Percentiles rank a stretch among this genome's conserved stretches.
phyloP scores from a whole-genome alignment of 2,888 invertebrate species.

The Monoplex corrugatus region DNA sequence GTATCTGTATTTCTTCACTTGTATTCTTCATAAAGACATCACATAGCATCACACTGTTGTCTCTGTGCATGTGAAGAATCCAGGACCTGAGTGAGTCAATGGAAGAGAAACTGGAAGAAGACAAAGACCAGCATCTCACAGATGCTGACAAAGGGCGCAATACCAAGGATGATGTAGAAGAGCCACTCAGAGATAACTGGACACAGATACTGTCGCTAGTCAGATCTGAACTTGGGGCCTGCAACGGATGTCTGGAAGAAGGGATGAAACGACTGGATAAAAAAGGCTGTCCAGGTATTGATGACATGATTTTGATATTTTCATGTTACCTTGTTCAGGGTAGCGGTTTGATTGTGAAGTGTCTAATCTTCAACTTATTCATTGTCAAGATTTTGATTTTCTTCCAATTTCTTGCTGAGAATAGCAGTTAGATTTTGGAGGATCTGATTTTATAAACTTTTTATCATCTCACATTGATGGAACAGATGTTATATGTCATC shows the following conservation, averaged over 20 bases:
- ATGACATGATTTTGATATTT: neutral
- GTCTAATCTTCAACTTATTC: neutral
- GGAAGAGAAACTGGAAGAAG: slow-evolving; percentile 33
- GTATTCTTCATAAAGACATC: neutral
- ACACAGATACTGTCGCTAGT: slow-evolving; percentile 14
- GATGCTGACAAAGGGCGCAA: neutral
- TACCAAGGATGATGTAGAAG: neutral
- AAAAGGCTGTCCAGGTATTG: neutral
- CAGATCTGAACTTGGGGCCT: slow-evolving; percentile 15
- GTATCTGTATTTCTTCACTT: too few relatives aligned
- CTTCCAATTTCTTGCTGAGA: neutral
- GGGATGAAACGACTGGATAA: slow-evolving; percentile 18
- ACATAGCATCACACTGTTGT: neutral
- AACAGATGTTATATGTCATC: neutral
- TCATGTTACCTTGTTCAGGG: neutral
- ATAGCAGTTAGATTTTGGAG: neutral
- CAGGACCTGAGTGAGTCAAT: slow-evolving; percentile 33
- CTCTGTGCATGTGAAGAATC: neutral
- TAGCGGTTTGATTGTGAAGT: too few relatives aligned
- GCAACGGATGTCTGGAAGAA: slow-evolving; percentile 38
- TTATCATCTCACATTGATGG: neutral
- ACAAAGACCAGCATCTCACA: neutral
- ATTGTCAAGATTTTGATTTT: neutral
- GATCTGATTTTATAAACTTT: neutral
- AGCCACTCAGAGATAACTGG: slow-evolving; percentile 15